Evolutionary conservation across 2,888 invertebrate species (phyloP), one percentile per base, ranked within the genome.

Genomic region (Polylopha cassiicola): DNA sequence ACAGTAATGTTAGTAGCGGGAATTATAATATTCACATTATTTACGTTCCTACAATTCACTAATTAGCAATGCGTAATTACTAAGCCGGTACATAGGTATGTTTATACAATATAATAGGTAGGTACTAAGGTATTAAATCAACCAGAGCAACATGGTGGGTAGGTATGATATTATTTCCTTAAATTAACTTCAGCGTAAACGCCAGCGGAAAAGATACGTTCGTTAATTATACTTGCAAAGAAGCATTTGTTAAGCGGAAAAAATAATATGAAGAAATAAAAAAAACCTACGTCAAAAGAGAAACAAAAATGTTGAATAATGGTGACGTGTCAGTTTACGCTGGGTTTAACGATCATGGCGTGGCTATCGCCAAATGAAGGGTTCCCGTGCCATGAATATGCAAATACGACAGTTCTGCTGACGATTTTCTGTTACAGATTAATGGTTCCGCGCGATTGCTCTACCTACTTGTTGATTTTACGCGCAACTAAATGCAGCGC

Each of bases 361-460:
- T 49, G 65, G 64, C 23, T 58, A 70, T 65, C 69, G 61, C 70
- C 68, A 67, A 67, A 73, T 65, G 66, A 65, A 62, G 62, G 66
- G 65, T 59, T 61, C 62, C 53, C 61, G 60, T 64, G 65, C 59
- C 63, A 70, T 73, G 73, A 74, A 75, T 74, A 74, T 76, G 75
- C 72, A 74, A 70, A 75, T 70, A 61, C 53, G 52, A 61, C 61
- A 66, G 65, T 66, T 58, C 60, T 59, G 59, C 53, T 56, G 59
- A 58, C 67, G 64, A 71, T 72, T 65, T 65, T 55, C 61, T 53
- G 51, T 53, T 53, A 48, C 56, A 57, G 62, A 58, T 64, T 63
- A 62, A 65, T 49, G 47, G 45, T 56, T 58, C 47, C 43, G 50
- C 54, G 51, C 42, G 47, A 51, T 51, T 51, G 42, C 36, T 51